Base-by-base conservation (phyloP, 2,888 invertebrate species). In the Andrena dorsata region DNA sequence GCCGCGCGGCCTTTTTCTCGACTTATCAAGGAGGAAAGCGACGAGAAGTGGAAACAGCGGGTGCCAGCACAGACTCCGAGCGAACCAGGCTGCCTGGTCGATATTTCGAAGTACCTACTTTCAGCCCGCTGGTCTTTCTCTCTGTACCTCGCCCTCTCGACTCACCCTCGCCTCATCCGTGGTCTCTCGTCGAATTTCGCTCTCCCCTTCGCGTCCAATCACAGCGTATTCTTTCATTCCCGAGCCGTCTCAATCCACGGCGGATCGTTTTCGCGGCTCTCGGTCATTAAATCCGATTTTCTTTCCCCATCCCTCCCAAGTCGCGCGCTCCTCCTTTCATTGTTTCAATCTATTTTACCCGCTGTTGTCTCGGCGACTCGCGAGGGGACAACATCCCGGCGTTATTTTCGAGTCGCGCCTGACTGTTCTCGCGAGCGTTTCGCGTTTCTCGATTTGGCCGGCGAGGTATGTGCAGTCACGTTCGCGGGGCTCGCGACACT, bases 81-180 rank as follows among this genome's bases (percentile, higher is more conserved):
- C 88, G 89, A 90, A 90, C 91, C 90, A 85, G 86, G 84, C 86
- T 79, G 72, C 89, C 23, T 87, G 91, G 91, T 93, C 93, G 93
- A 93, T 93, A 93, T 90, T 90, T 90, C 90, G 80, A 91, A 92
- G 92, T 92, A 88, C 91, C 92, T 91, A 92, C 93, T 93, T 92
- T 91, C 90, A 87, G 85, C 86, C 56, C 86, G 83, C 84, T 87
- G 82, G 78, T 73, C 80, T 75, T 76, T 80, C 73, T 71, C 69
- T 76, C 82, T 66, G 28, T 83, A 53, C 28, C 74, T 66, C 73
- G 32, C 82, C 64, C 84, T 61, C 79, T 80, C 74, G 51, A 53
- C 83, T 85, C 86, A 66, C 75, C 83, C 75, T 73, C 79, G 76
- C 73, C 70, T 81, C 81, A 64, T 80, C 78, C 56, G 71, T 82